These are phyloP conservation scores for Pandemis cinnamomeana DNA, from an alignment of 2,888 invertebrate genomes.

Conservation along the genomic window DNA sequence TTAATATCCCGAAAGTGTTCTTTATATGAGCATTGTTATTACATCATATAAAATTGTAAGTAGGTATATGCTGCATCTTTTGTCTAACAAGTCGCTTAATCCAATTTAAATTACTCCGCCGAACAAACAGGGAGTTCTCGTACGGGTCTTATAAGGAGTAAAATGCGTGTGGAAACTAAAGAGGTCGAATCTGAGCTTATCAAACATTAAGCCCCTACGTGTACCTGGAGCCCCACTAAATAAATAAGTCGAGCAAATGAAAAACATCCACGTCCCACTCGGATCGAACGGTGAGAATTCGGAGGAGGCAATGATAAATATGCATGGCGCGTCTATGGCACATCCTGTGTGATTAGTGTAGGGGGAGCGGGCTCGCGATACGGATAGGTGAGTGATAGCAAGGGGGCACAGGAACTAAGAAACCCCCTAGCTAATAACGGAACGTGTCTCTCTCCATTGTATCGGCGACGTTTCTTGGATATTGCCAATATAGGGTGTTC, in stretches of 20 bases:
- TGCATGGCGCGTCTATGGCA: slow-evolving; percentile 83
- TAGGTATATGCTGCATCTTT: neutral
- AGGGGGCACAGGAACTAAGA: slow-evolving; percentile 74
- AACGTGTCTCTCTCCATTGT: slow-evolving; percentile 75
- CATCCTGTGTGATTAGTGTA: slow-evolving; percentile 83
- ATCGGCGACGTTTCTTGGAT: slow-evolving; percentile 80
- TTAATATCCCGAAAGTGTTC: slow-evolving; percentile 7
- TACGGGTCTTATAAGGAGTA: slow-evolving; percentile 62
- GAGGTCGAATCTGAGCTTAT: slow-evolving; percentile 76
- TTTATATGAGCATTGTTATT: neutral
- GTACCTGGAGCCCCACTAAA: slow-evolving; percentile 74
- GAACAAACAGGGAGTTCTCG: slow-evolving; percentile 56
- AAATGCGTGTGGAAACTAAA: slow-evolving; percentile 73
- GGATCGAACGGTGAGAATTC: slow-evolving; percentile 77
- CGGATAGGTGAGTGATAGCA: slow-evolving; percentile 83
- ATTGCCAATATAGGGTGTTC: slow-evolving; percentile 81
- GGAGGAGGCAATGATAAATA: slow-evolving; percentile 80
- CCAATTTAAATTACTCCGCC: slow-evolving; percentile 28
- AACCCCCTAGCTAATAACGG: slow-evolving; percentile 81
- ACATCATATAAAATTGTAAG: neutral
- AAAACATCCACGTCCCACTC: slow-evolving; percentile 74
- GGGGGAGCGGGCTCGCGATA: slow-evolving; percentile 68
- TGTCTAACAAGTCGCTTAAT: slow-evolving; percentile 25
- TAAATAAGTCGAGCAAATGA: slow-evolving; percentile 80
- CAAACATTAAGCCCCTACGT: slow-evolving; percentile 76